Evolutionary conservation across 2,797 vertebrate genomes (phyloP), one percentile per base, ranked within the genome.

Genomic region (Jordanella pulchra): DNA sequence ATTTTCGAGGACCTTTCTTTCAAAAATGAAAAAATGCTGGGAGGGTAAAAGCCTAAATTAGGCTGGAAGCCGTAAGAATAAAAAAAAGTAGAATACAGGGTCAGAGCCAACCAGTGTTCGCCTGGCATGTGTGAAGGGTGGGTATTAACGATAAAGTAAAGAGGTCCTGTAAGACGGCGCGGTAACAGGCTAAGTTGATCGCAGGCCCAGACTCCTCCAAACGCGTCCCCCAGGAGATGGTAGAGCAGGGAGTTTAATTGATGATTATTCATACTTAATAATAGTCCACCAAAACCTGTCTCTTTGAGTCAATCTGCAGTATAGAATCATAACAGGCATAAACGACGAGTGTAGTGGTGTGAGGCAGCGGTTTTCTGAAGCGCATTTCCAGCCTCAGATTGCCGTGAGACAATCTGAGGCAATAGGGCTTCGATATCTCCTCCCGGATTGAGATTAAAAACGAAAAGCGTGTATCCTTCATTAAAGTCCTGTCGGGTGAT

Each of bases 91-190:
- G 61, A 30, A 1, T 67, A 68, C 42, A 76, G 0, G 5, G 53
- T 71, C 7, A 61, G 14, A 30, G 25, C 4, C 1, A 61, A 10
- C 60, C 73, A 75, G 9, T 69, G 73, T 12, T 69, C 56, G 0
- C 58, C 27, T 0, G 51, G 73, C 35, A 56, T 5, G 2, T 56
- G 42, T 0, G 18, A 3, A 0, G 73, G 50, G 5, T 65, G 73
- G 0, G 61, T 71, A 14, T 76, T 76, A 0, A 76, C 44, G 0
- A 76, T 50, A n/a, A 66, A 71, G 13, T 30, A 71, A 0, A 51
- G 50, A 0, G 53, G 68, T 1, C 2, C 0, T 11, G 5, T 1
- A 18, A 27, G 32, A 0, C 2, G 2, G 0, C 1, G 13, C 1
- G 1, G 11, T 1, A 55, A 12, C 3, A 21, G 13, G 0, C 7